Percentiles rank a stretch among this genome's conserved stretches.
Conservation (phyloP, 2,888 invertebrate genomes). For the Ectemnius lituratus region DNA sequence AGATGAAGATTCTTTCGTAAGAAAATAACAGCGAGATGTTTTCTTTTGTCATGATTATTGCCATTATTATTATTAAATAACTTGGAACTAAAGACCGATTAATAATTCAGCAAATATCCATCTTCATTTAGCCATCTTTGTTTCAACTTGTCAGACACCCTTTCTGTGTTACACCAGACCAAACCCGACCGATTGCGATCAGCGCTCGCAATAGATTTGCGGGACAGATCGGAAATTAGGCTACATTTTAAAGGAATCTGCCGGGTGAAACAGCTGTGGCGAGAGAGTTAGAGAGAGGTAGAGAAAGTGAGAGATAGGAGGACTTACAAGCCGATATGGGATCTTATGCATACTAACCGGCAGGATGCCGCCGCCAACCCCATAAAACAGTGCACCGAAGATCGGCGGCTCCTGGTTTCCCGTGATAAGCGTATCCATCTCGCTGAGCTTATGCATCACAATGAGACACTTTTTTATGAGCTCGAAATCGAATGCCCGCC, state of each 20-base stretch:
- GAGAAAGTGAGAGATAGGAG: background rate
- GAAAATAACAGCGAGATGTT: too few relatives aligned
- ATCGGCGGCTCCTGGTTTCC: constrained; percentile 22
- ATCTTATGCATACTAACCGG: constrained; percentile 43
- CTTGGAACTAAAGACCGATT: too few relatives aligned
- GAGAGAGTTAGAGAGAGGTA: background rate
- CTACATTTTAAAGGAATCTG: constrained; percentile 13
- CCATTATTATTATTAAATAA: too few relatives aligned
- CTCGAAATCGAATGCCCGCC: constrained; percentile 22
- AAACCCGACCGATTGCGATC: too few relatives aligned
- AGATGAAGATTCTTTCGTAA: too few relatives aligned
- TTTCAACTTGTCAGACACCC: too few relatives aligned
- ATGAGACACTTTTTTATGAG: constrained; percentile 28
- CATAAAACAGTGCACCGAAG: constrained; percentile 32
- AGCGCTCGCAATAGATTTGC: constrained; percentile 7
- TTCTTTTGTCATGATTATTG: too few relatives aligned
- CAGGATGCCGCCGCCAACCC: constrained; percentile 10
- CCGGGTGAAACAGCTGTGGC: background rate
- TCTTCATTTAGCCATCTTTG: too few relatives aligned
- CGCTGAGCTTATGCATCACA: constrained; percentile 39
- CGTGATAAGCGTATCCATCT: constrained; percentile 19
- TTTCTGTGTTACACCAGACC: too few relatives aligned
- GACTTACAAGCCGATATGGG: constrained; percentile 14
- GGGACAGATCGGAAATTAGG: constrained; percentile 12
- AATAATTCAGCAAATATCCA: too few relatives aligned